Percentiles rank a stretch among this genome's conserved stretches.
phyloP scores from a whole-genome alignment of 2,797 vertebrate species.

The Notolepis coatsorum region DNA sequence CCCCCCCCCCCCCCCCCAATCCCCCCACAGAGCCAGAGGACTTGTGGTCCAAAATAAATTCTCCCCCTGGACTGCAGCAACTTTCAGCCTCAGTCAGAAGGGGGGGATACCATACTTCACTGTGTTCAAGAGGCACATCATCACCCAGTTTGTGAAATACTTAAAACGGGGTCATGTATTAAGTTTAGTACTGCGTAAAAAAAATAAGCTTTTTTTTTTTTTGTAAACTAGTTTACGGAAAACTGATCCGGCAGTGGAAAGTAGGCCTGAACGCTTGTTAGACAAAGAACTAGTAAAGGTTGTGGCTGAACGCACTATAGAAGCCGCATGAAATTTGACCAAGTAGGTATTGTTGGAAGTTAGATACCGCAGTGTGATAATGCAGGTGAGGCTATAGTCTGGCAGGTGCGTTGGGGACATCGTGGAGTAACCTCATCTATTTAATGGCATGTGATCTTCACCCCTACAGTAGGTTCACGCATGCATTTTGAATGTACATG shows the following conservation, averaged over 20 bases:
- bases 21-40: background rate
- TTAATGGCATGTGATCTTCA: conserved; percentile 5
- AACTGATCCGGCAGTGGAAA: conserved; percentile 4
- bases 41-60: conserved; percentile 11
- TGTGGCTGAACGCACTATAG: background rate
- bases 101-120: background rate
- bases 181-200: background rate
- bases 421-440: conserved; percentile 2
- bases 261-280: background rate
- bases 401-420: background rate
- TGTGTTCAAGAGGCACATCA: conserved; percentile 16
- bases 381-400: conserved; percentile 1
- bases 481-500: background rate
- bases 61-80: background rate
- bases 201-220: background rate
- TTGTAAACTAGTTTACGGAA: background rate
- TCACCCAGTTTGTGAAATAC: conserved; percentile 25
- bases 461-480: conserved; percentile 2
- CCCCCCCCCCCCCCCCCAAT: background rate
- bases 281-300: background rate
- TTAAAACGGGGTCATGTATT: conserved; percentile 20
- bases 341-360: background rate
- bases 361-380: background rate
- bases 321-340: background rate
- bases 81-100: background rate